Base-by-base conservation (phyloP, 2,888 invertebrate genomes). In the Eupithecia subumbrata region DNA sequence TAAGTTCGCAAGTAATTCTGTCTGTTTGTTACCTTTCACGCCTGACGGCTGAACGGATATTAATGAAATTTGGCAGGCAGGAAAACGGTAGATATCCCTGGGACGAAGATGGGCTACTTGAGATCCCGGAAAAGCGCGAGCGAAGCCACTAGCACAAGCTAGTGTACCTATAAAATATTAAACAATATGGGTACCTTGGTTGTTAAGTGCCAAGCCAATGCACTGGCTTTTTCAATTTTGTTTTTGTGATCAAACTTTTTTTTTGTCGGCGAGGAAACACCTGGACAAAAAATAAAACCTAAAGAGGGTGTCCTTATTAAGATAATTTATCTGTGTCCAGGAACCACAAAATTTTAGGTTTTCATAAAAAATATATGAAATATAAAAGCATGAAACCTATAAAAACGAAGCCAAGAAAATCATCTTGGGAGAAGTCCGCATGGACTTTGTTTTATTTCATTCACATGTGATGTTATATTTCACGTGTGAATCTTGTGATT, bases 211-310 rank as follows among this genome's bases (percentile, higher is more conserved):
- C 40, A 30, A 30, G 30, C 30, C 30, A 37, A 48, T 18, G 18
- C 18, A 18, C 7, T 18, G 7, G 8, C 11, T n/a, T n/a, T n/a
- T n/a, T n/a, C n/a, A n/a, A 22, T 60, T 60, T 60, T 60, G 60
- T 12, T 25, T 60, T 56, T 56, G 12, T 25, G 60, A 25, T 60
- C 60, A n/a, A n/a, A n/a, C n/a, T n/a, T n/a, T n/a, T n/a, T n/a
- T n/a, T n/a, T n/a, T n/a, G n/a, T n/a, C n/a, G n/a, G n/a, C n/a
- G n/a, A n/a, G n/a, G n/a, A n/a, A n/a, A 25, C 60, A 60, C 14
- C 60, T 60, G 60, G 60, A 5, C 25, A 25, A 60, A 60, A 60
- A 60, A 60, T 60, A 60, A 60, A 60, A 60, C 9, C 60, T 25
- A 1, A 25, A 14, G 60, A 60, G 60, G 60, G 60, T 56, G 12